phyloP scores from a whole-genome alignment of 2,888 invertebrate species.

The Sarcophaga subvicina region DNA sequence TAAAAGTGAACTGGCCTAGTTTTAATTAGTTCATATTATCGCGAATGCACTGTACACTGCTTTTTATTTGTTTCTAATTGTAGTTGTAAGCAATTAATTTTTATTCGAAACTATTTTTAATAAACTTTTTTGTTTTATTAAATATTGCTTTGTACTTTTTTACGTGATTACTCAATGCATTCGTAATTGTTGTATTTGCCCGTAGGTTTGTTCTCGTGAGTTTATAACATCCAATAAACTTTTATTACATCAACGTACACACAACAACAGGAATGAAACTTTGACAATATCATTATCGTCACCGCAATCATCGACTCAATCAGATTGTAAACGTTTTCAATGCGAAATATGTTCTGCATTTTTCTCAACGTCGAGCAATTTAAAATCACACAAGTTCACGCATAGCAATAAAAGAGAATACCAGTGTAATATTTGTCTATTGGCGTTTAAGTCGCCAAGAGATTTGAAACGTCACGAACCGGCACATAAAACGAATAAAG shows the following conservation, averaged over 20 bases:
- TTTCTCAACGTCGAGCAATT: conserved; percentile 74
- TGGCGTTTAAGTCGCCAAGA: conserved; percentile 73
- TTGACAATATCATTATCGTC: conserved; percentile 3
- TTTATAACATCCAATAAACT: conserved; percentile 74
- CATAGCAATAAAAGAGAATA: conserved; percentile 72
- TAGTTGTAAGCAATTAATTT: conserved; percentile 7
- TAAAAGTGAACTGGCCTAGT: too few species aligned
- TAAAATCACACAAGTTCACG: conserved; percentile 73
- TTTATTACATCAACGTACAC: conserved; percentile 72
- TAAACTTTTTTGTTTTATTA: not conserved
- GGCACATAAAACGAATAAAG: conserved; percentile 71
- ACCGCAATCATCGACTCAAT: not conserved
- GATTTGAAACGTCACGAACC: conserved; percentile 73
- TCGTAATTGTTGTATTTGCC: conserved; percentile 10
- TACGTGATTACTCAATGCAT: not conserved
- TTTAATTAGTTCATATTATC: too few species aligned
- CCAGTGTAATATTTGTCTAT: conserved; percentile 71
- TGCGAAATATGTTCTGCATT: conserved; percentile 75
- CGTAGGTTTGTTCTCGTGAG: conserved; percentile 71
- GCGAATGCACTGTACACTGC: too few species aligned
- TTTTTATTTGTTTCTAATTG: too few species aligned
- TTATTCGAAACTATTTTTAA: conserved; percentile 13
- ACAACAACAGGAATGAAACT: conserved; percentile 55
- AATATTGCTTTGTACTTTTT: not conserved
- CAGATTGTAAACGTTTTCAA: conserved; percentile 71